Percentiles rank a stretch among this genome's conserved stretches.
These are phyloP conservation scores for Monochamus saltuarius DNA, from an alignment of 1,140 invertebrate species.

Conservation along the genomic window DNA sequence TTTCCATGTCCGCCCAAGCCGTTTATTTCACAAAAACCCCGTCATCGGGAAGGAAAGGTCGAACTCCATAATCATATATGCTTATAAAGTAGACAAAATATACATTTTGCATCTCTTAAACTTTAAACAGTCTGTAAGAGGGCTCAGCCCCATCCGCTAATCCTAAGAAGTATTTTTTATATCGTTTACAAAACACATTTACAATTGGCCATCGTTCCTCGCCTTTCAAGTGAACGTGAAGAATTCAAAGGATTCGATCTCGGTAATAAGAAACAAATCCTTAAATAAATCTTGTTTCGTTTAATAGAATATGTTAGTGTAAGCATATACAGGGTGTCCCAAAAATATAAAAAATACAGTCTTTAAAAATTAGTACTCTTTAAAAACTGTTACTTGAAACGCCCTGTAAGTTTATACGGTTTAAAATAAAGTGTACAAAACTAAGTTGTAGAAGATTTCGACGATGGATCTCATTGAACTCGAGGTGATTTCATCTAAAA, in stretches of 20 bases:
- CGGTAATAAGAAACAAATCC: too few species aligned
- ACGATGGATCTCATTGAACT: slow-evolving; percentile 24
- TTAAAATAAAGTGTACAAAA: too few species aligned
- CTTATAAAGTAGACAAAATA: slow-evolving; percentile 20
- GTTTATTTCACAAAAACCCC: too few species aligned
- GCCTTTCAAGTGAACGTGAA: slow-evolving; percentile 14
- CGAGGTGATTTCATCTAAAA: slow-evolving; percentile 30
- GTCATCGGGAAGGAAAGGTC: too few species aligned
- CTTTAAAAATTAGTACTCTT: too few species aligned
- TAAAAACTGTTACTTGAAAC: too few species aligned
- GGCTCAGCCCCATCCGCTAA: slow-evolving; percentile 16
- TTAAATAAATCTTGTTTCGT: too few species aligned
- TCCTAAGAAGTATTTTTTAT: slow-evolving; percentile 8
- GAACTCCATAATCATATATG: not conserved
- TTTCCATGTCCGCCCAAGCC: too few species aligned
- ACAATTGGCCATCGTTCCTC: not conserved
- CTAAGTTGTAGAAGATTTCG: slow-evolving; percentile 1
- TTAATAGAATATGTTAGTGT: too few species aligned
- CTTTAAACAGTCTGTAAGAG: slow-evolving; percentile 7
- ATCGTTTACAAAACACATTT: slow-evolving; percentile 9
- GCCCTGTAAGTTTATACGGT: too few species aligned
- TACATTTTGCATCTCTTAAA: slow-evolving; percentile 11
- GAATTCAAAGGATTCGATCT: slow-evolving; percentile 3
- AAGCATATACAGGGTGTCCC: too few species aligned
- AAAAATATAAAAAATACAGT: too few species aligned